Evolutionary conservation across 2,888 invertebrate species (phyloP).

Genomic region (Lochmaea crataegi): DNA sequence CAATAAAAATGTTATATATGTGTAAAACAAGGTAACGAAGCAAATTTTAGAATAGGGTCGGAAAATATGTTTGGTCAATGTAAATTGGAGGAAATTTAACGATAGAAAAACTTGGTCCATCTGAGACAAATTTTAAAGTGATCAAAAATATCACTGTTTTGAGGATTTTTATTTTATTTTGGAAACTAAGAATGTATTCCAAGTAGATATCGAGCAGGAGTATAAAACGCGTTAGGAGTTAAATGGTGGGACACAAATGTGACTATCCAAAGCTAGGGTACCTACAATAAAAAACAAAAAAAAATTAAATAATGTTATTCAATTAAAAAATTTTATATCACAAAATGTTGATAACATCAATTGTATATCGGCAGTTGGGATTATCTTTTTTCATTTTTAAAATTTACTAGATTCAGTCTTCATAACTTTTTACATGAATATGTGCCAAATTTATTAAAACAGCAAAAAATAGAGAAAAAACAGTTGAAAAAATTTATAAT

Average conservation of each 20-base stretch:
- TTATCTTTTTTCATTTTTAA: constrained; percentile 9
- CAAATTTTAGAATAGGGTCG: too few species aligned
- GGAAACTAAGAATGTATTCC: too few species aligned
- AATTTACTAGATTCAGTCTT: constrained; percentile 41
- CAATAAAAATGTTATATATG: too few species aligned
- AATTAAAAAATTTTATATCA: constrained; percentile 41
- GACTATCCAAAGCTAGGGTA: constrained; percentile 28
- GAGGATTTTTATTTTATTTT: too few species aligned
- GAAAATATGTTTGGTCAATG: too few species aligned
- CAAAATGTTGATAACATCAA: constrained; percentile 42
- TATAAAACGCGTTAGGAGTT: not conserved
- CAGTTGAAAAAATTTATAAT: too few species aligned
- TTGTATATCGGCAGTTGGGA: constrained; percentile 37
- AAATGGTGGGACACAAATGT: not conserved
- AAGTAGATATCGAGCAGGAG: too few species aligned
- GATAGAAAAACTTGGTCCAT: too few species aligned
- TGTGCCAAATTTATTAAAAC: constrained; percentile 13
- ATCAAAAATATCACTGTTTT: too few species aligned
- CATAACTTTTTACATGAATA: constrained; percentile 34
- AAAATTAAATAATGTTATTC: constrained; percentile 17
- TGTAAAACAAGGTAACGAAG: too few species aligned
- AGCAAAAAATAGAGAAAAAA: not conserved
- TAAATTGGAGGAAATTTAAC: too few species aligned
- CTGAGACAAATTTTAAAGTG: too few species aligned
- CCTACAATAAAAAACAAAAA: constrained; percentile 25